These are phyloP conservation scores for Crotalus horridus DNA, from an alignment of 2,113 vertebrate genomes.

Conservation along the genomic window DNA sequence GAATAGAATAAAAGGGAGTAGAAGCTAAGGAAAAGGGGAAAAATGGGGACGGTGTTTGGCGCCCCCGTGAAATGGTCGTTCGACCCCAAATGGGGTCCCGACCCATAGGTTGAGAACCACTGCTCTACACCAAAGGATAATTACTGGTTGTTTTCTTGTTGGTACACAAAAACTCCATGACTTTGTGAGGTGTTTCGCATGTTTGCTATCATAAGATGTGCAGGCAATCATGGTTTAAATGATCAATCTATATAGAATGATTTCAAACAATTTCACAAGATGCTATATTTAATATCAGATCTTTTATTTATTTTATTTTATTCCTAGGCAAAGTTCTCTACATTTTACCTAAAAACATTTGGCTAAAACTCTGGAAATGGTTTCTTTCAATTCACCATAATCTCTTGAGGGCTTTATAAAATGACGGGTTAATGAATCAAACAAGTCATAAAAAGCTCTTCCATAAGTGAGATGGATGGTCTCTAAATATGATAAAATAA, in stretches of 20 bases:
- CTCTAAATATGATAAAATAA: background rate
- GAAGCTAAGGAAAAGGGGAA: no score
- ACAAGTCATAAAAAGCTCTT: background rate
- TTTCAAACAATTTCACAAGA: background rate
- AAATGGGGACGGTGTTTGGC: no score
- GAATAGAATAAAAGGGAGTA: no score
- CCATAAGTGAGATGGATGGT: background rate
- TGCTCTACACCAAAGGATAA: background rate
- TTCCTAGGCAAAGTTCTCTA: background rate
- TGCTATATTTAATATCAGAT: background rate
- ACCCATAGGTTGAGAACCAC: no score
- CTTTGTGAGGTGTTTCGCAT: background rate
- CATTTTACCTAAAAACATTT: background rate
- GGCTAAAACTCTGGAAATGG: background rate
- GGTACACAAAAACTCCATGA: background rate
- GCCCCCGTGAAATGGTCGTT: no score
- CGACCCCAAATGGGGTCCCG: no score
- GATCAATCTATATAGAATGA: background rate
- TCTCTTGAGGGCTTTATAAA: background rate
- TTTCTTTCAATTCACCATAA: background rate
- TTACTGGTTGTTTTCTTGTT: background rate
- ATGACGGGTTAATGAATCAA: background rate
- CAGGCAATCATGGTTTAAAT: background rate
- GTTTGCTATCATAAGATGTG: background rate
- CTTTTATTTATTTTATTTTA: background rate